Percentiles rank a stretch among this genome's conserved stretches.
Conservation (phyloP, 2,888 invertebrate species). For the Dione vanillae region DNA sequence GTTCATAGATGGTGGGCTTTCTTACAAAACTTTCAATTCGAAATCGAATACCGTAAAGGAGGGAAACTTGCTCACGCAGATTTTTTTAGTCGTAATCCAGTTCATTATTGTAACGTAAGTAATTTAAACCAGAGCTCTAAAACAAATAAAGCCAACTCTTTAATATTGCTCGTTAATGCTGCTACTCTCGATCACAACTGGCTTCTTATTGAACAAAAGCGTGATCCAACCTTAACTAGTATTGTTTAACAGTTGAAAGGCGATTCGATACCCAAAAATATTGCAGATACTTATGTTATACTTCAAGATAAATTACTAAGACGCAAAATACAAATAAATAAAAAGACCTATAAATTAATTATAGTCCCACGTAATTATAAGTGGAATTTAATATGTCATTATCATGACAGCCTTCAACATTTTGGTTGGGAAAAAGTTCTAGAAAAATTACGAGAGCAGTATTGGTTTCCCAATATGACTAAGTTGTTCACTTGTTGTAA, state of each 20-base stretch:
- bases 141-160: background rate
- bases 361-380: too few species aligned
- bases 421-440: constrained; percentile 42
- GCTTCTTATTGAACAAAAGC: constrained; percentile 21
- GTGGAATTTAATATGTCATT: constrained; percentile 36
- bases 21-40: constrained; percentile 50
- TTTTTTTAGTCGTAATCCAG: too few species aligned
- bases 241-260: constrained; percentile 34
- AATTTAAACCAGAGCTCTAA: background rate
- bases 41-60: constrained; percentile 46
- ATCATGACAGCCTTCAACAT: constrained; percentile 33
- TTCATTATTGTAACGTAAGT: constrained; percentile 41
- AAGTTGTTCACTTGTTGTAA: too few species aligned
- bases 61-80: constrained; percentile 42
- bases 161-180: background rate
- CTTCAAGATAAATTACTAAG: too few species aligned
- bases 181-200: too few species aligned
- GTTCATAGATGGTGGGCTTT: too few species aligned
- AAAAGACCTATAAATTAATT: too few species aligned
- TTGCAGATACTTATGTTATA: too few species aligned
- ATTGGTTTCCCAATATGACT: too few species aligned
- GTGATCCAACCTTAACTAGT: constrained; percentile 21
- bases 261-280: constrained; percentile 34
- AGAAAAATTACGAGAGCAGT: constrained; percentile 41
- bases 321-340: too few species aligned